Base-by-base conservation (phyloP, 2,797 vertebrate genomes). In the Macroramphosus scolopax region DNA sequence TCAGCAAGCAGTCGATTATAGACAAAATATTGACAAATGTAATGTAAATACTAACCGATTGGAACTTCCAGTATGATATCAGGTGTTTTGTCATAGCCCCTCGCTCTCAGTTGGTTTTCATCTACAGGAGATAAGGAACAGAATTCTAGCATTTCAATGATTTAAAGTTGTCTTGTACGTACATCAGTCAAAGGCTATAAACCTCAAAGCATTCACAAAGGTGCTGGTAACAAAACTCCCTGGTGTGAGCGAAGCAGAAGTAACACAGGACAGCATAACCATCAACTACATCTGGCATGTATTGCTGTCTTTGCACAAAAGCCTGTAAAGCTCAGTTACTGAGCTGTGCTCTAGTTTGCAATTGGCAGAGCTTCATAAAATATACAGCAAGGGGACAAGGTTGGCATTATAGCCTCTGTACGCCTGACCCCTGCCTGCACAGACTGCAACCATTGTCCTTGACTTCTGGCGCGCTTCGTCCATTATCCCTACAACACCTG, bases 21-120 rank as follows among this genome's bases (percentile, higher is more conserved):
- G 15, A 72, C 43, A 16, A 16, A 31, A 43, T 20, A 32, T 17
- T 51, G 17, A 58, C 22, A 15, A 54, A 63, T 51, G 6, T 38
- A 13, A 61, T 36, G 4, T 29, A 32, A 61, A 63, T 80, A 86
- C 85, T 66, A 55, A 98, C 97, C 95, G 59, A 98, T 82, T 59
- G 97, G 97, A 45, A 98, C 95, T 83, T 98, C 95, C 81, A 99
- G 90, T 80, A 99, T 98, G 56, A 99, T 95, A 72, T 99, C 97
- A 52, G 97, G 97, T 36, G 97, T 99, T 92, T 99, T 99, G 90
- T 99, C 97, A 43, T 99, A 99, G 68, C 97, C 97, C 77, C 93
- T 97, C 44, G 89, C 86, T 81, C 97, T 94, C 66, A 99, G 92
- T 64, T 98, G 94, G 88, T 94, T 96, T 91, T 99, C 97, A 91